phyloP scores from a whole-genome alignment of 2,113 vertebrate genomes.

The Deroptyus accipitrinus region DNA sequence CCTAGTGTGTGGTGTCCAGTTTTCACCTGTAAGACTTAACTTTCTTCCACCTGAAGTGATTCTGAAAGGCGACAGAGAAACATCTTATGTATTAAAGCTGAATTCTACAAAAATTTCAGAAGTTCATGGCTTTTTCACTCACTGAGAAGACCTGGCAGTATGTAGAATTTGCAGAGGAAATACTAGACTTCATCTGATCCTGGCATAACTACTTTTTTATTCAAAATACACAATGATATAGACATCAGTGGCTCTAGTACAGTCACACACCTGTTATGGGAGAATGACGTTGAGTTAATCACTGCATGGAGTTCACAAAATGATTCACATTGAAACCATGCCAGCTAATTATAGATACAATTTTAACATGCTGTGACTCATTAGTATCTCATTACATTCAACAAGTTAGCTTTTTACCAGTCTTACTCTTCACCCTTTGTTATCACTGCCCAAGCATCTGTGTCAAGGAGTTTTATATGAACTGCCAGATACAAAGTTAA shows the following conservation, averaged over 20 bases:
- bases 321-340: background rate
- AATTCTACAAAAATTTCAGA: background rate
- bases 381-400: background rate
- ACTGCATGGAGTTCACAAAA: background rate
- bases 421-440: background rate
- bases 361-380: background rate
- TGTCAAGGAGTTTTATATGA: background rate
- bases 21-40: background rate
- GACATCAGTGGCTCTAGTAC: background rate
- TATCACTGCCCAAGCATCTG: background rate
- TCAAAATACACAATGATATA: background rate
- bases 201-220: background rate
- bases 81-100: fast-evolving
- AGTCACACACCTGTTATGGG: background rate
- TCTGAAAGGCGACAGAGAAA: background rate
- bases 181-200: background rate
- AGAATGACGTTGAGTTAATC: background rate
- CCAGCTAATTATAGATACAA: background rate
- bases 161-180: background rate
- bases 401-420: background rate
- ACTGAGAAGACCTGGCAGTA: background rate
- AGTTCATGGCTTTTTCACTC: background rate
- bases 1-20: background rate
- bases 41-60: background rate
- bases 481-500: background rate